Evolutionary conservation across 1,140 invertebrate species (phyloP).

Genomic region (Scaptomyza montana): DNA sequence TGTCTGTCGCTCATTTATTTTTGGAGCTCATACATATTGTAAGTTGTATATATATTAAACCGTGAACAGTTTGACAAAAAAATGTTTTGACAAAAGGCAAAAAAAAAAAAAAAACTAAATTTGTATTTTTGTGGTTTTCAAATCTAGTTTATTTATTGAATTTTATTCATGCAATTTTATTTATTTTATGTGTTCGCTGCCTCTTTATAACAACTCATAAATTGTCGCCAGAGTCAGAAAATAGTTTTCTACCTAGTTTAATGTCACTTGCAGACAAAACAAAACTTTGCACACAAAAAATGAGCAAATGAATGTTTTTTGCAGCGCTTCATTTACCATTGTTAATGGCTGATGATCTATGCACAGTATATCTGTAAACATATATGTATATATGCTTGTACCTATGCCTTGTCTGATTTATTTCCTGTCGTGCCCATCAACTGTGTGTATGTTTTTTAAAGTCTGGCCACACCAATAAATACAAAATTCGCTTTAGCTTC

Average conservation of each 20-base stretch:
- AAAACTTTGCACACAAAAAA: not conserved
- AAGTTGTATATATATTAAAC: slow-evolving; percentile 4
- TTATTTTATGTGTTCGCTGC: slow-evolving; percentile 1
- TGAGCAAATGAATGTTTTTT: slow-evolving; percentile 5
- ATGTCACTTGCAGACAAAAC: too few relatives aligned
- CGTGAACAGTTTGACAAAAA: too few relatives aligned
- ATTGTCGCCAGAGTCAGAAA: not conserved
- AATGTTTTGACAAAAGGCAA: too few relatives aligned
- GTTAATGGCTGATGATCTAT: slow-evolving; percentile 16
- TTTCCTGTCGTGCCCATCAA: slow-evolving; percentile 82
- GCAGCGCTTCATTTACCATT: slow-evolving; percentile 40
- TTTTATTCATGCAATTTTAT: too few relatives aligned
- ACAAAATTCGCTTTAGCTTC: not conserved
- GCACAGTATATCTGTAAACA: not conserved
- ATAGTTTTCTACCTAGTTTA: not conserved
- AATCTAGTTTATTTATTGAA: too few relatives aligned
- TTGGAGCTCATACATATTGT: slow-evolving; percentile 50
- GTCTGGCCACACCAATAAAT: slow-evolving; percentile 29
- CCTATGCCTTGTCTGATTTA: slow-evolving; percentile 69
- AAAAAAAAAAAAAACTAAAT: too few relatives aligned
- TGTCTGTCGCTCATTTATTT: slow-evolving; percentile 72
- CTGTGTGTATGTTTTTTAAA: slow-evolving; percentile 51
- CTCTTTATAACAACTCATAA: slow-evolving; percentile 11
- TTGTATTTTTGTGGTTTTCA: too few relatives aligned
- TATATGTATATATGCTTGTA: not conserved